Evolutionary conservation across 1,140 invertebrate genomes (phyloP).

Genomic region (Heliconius congener): DNA sequence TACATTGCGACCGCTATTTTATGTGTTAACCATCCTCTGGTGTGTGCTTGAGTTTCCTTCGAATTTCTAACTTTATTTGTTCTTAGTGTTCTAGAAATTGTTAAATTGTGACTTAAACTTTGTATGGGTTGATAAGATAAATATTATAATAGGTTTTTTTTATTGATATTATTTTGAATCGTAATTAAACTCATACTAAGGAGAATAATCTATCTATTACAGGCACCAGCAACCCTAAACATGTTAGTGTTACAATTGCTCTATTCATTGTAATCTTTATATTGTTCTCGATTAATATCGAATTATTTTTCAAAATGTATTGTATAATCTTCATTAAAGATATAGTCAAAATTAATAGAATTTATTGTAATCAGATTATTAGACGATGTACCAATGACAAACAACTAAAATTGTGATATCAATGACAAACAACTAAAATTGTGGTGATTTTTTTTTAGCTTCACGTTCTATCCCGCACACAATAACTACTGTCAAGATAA

Average conservation of each 20-base stretch:
- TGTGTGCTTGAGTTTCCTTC: conserved; percentile 32
- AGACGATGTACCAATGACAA: background rate
- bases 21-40: conserved; percentile 37
- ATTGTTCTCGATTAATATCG: too few species aligned
- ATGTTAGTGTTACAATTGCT: too few species aligned
- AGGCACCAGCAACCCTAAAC: too few species aligned
- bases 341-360: too few species aligned
- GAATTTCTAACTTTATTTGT: conserved; percentile 28
- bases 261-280: too few species aligned
- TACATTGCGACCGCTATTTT: conserved; percentile 45
- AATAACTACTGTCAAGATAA: too few species aligned
- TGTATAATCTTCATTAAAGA: too few species aligned
- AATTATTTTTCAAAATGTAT: too few species aligned
- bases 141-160: background rate
- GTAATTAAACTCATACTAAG: too few species aligned
- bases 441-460: background rate
- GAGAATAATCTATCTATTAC: too few species aligned
- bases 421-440: background rate
- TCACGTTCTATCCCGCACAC: too few species aligned
- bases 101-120: background rate
- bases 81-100: conserved; percentile 7
- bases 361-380: background rate
- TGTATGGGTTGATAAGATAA: background rate
- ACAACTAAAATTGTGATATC: background rate
- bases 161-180: background rate